Percentiles rank a stretch among this genome's conserved stretches.
These are phyloP conservation scores for Eira barbara DNA, from an alignment of 2,113 vertebrate genomes.

Conservation along the genomic window DNA sequence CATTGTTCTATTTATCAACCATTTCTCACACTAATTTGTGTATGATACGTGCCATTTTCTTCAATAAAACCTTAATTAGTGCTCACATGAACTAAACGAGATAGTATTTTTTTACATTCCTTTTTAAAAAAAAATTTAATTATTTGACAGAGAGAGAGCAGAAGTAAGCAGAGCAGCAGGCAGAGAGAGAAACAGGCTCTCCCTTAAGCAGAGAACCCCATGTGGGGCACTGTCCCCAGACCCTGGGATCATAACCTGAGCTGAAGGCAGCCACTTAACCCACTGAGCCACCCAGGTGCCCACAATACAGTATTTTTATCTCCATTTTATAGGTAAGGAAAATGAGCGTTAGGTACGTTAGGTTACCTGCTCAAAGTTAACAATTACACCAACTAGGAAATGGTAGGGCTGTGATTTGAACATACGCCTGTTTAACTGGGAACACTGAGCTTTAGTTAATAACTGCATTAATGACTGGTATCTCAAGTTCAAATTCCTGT, in stretches of 20 bases:
- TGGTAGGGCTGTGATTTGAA: background rate
- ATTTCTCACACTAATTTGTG: background rate
- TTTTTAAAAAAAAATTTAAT: too few relatives aligned
- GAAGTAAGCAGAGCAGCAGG: too few relatives aligned
- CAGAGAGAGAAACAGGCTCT: too few relatives aligned
- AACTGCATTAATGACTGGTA: background rate
- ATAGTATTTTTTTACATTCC: background rate
- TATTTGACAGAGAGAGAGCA: too few relatives aligned
- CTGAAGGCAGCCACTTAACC: too few relatives aligned
- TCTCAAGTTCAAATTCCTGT: background rate
- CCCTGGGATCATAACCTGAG: too few relatives aligned
- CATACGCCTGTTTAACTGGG: background rate
- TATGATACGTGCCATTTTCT: background rate
- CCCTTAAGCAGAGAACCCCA: too few relatives aligned
- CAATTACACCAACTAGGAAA: background rate
- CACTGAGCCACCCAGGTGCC: too few relatives aligned
- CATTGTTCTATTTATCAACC: background rate
- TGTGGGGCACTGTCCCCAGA: too few relatives aligned
- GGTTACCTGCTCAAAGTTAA: background rate
- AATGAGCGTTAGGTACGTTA: background rate
- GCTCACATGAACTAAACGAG: background rate
- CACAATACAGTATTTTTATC: background rate
- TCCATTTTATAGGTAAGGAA: background rate
- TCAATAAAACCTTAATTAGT: background rate
- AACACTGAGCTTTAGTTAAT: background rate